phyloP scores from a whole-genome alignment of 1,140 invertebrate genomes.

The Anoplophora glabripennis region DNA sequence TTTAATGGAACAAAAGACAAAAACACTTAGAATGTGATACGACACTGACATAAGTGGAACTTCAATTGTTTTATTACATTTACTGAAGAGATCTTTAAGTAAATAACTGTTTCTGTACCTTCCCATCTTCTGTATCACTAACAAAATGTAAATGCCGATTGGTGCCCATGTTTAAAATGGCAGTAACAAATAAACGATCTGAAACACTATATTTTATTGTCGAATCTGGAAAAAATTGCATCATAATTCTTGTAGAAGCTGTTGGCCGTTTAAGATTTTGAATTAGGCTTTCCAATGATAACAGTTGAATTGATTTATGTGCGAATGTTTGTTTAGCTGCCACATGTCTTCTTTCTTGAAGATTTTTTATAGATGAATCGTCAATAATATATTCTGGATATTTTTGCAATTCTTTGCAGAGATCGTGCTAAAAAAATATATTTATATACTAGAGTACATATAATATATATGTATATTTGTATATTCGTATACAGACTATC shows the following conservation, averaged over 20 bases:
- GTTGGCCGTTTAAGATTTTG: slow-evolving; percentile 22
- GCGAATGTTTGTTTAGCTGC: slow-evolving; percentile 60
- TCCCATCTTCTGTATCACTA: slow-evolving; percentile 61
- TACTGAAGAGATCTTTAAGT: too few species aligned
- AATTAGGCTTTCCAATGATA: slow-evolving; percentile 58
- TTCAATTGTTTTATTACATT: too few species aligned
- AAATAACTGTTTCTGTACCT: too few species aligned
- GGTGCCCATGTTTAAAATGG: slow-evolving; percentile 70
- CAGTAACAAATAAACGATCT: slow-evolving; percentile 59
- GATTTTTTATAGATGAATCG: slow-evolving; percentile 17
- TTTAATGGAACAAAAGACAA: too few species aligned
- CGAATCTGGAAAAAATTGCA: slow-evolving; percentile 23
- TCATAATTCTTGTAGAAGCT: slow-evolving; percentile 13
- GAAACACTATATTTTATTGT: slow-evolving; percentile 31
- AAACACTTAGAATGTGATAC: too few species aligned
- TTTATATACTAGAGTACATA: too few species aligned
- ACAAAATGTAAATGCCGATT: slow-evolving; percentile 69
- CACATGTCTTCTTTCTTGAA: slow-evolving; percentile 64
- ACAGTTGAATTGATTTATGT: slow-evolving; percentile 63
- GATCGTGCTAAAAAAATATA: slow-evolving; percentile 28
- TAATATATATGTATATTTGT: background rate
- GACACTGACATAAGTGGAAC: too few species aligned
- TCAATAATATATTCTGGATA: slow-evolving; percentile 17
- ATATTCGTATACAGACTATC: too few species aligned
- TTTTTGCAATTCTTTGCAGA: slow-evolving; percentile 28